Evolutionary conservation across 53 echinoderm and acorn worm genomes (phyloP), one percentile per base, ranked within the genome.

Genomic region (Crossaster papposus): DNA sequence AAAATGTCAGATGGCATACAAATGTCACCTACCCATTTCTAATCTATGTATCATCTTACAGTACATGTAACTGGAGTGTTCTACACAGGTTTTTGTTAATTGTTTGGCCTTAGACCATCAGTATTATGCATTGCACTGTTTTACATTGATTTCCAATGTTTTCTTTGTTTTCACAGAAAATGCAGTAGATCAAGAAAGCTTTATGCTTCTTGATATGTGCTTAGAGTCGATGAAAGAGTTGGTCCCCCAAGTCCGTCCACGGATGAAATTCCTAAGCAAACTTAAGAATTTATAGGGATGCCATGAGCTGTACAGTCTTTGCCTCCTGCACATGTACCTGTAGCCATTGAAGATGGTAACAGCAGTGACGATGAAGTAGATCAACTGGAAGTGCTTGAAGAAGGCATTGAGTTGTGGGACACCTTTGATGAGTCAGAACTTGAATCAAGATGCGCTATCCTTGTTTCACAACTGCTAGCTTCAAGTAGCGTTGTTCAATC

Each of bases 151-250:
- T 36, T 23, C 28, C 23, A 23, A 32, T 73, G 31, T 44, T 78
- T 78, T 44, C 17, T 77, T 23, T 76, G 10, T 54, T 64, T 36
- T 79, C 26, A 36, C 84, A 92, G 92, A 88, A 72, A 92, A 92
- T 92, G 85, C 55, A 54, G 79, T 92, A 24, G 88, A 92, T 81
- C 23, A 81, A 53, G 92, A 92, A 20, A 54, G 89, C 30, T 92
- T 92, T 51, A 71, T 88, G 72, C 80, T 88, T 35, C 81, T 92
- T 36, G 88, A 92, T n/a, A 87, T 35, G 55, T 53, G 87, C 22
- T 26, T 82, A 8, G 54, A 82, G 10, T 79, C 79, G 13, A 12
- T 79, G 79, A 79, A 79, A 28, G 79, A 79, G 54, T 32, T 79
- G 30, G 53, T 79, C 52, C 79, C 79, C 53, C 53, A 79, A 8